Conservation (phyloP, 2,888 invertebrate species). For the Drosophila paranaensis region DNA sequence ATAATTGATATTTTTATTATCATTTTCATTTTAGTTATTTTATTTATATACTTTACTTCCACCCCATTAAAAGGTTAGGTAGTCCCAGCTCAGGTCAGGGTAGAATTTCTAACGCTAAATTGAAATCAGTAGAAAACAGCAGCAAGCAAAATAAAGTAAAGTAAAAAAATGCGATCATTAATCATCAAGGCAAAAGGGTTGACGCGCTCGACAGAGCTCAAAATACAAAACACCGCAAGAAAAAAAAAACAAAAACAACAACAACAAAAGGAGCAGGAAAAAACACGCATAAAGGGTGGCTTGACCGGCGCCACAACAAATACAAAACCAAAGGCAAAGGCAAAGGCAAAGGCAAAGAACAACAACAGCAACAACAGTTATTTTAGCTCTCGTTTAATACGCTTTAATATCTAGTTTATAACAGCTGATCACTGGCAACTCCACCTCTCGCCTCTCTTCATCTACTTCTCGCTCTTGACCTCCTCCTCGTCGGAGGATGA, state of each 20-base stretch:
- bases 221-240: slow-evolving; percentile 44
- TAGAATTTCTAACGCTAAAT: slow-evolving; percentile 52
- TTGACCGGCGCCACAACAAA: slow-evolving; percentile 60
- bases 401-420: slow-evolving; percentile 9
- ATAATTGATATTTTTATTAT: neutral
- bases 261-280: neutral
- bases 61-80: neutral
- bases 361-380: slow-evolving; percentile 3
- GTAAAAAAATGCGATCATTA: slow-evolving; percentile 66
- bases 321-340: slow-evolving; percentile 4
- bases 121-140: slow-evolving; percentile 74
- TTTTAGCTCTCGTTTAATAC: slow-evolving; percentile 8
- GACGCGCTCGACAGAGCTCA: slow-evolving; percentile 66
- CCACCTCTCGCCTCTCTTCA: neutral
- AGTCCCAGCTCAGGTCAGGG: slow-evolving; percentile 5
- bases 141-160: slow-evolving; percentile 35
- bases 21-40: neutral
- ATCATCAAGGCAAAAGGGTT: slow-evolving; percentile 73
- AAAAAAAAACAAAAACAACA: slow-evolving; percentile 5
- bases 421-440: slow-evolving; percentile 6
- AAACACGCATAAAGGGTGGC: slow-evolving; percentile 54
- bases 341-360: slow-evolving; percentile 10
- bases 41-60: neutral
- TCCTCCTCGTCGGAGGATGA: slow-evolving; percentile 41
- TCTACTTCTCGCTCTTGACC: neutral